phyloP scores from a whole-genome alignment of 2,113 vertebrate species.

The Atrichornis clamosus region DNA sequence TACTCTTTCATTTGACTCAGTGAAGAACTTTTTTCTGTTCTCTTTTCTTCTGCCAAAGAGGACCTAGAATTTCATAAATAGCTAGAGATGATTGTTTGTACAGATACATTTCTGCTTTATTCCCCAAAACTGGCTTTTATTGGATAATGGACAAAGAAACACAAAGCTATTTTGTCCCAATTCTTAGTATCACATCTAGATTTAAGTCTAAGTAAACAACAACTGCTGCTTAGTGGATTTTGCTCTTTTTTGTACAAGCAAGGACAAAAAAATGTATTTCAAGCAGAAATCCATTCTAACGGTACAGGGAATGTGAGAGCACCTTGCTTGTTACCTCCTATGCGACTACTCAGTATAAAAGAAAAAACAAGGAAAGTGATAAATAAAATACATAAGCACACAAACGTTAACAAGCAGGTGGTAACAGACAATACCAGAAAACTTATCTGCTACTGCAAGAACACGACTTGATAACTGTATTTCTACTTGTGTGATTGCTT shows the following conservation, averaged over 20 bases:
- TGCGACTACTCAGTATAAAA: neutral
- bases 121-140: neutral
- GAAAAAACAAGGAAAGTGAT: neutral
- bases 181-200: neutral
- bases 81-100: neutral
- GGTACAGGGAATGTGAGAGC: fast-evolving
- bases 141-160: neutral
- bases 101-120: neutral
- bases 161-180: neutral
- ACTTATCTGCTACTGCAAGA: neutral
- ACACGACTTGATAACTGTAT: neutral
- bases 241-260: neutral
- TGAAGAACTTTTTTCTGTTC: conserved; percentile 72
- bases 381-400: neutral
- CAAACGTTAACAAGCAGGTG: neutral
- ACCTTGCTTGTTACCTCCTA: neutral
- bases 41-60: conserved; percentile 76
- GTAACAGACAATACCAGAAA: neutral
- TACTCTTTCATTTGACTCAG: conserved; percentile 77
- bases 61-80: conserved; percentile 71
- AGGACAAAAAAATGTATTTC: neutral
- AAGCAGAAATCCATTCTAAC: neutral
- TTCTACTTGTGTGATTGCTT: neutral
- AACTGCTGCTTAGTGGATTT: neutral
- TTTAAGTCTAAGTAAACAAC: neutral